These are phyloP conservation scores for Tenthredo mesomela DNA, from an alignment of 2,888 invertebrate genomes.

Conservation along the genomic window DNA sequence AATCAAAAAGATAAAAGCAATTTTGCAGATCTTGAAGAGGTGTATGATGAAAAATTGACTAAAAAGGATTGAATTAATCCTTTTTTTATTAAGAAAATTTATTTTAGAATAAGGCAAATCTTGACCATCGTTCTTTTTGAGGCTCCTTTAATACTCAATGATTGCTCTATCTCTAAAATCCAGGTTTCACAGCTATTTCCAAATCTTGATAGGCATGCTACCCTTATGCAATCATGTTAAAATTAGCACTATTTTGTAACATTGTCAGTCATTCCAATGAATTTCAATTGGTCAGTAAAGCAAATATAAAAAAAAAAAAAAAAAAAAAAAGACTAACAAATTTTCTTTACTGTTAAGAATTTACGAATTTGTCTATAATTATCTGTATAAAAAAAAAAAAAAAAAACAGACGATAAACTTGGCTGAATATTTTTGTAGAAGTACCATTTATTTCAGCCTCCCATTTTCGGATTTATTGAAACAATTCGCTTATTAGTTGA, in stretches of 20 bases:
- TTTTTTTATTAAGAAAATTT: neutral
- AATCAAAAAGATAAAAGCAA: constrained; percentile 28
- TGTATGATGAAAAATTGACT: constrained; percentile 10
- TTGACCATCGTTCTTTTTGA: neutral
- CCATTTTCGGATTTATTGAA: neutral
- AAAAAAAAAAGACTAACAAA: neutral
- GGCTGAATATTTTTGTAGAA: neutral
- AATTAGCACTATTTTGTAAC: constrained; percentile 24
- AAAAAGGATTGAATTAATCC: neutral
- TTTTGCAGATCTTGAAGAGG: constrained; percentile 10
- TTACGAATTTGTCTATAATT: neutral
- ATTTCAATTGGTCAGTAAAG: constrained; percentile 29
- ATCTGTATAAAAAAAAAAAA: no score
- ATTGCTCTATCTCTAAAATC: neutral
- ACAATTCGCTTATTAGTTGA: neutral
- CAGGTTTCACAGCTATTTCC: neutral
- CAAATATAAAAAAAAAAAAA: neutral
- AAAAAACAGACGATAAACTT: neutral
- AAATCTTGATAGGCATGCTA: neutral
- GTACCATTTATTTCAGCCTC: neutral
- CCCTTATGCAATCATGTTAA: constrained; percentile 18
- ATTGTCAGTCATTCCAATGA: neutral
- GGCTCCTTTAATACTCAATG: constrained; percentile 1
- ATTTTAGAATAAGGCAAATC: neutral
- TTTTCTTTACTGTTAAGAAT: neutral